A percentile compares a stretch with the other conserved stretches of the same genome.
phyloP scores from a whole-genome alignment of 64 coral and sea anemone genomes.

The Montipora efflorescens region DNA sequence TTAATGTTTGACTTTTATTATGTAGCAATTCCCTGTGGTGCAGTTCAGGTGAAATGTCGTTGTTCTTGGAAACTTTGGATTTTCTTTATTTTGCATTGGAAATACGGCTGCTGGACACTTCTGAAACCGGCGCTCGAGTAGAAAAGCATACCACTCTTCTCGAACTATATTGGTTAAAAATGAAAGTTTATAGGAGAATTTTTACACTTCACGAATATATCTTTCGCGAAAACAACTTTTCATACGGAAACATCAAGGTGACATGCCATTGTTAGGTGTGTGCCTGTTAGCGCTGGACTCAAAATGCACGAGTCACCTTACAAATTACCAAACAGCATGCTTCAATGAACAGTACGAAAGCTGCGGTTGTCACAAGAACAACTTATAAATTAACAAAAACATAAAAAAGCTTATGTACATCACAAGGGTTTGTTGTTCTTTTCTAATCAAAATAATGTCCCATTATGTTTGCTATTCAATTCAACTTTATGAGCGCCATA shows the following conservation, averaged over 20 bases:
- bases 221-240: slow-evolving; percentile 4
- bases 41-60: neutral
- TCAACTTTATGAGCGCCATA: neutral
- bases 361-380: slow-evolving; percentile 51
- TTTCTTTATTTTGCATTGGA: too few species aligned
- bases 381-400: slow-evolving; percentile 50
- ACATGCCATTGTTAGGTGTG: neutral
- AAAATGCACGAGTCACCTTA: neutral
- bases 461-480: slow-evolving; percentile 25
- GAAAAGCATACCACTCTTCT: neutral
- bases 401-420: neutral
- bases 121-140: too few species aligned
- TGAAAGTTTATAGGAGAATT: neutral
- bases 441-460: slow-evolving; percentile 29
- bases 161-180: neutral
- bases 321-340: neutral
- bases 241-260: neutral
- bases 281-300: neutral
- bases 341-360: slow-evolving; percentile 31
- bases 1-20: neutral
- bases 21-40: neutral
- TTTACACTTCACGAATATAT: neutral
- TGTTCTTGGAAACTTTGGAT: too few species aligned
- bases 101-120: too few species aligned
- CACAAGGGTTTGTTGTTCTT: slow-evolving; percentile 36